Evolutionary conservation across 2,888 invertebrate species (phyloP), one percentile per base, ranked within the genome.

Genomic region (Ectemnius cavifrons): DNA sequence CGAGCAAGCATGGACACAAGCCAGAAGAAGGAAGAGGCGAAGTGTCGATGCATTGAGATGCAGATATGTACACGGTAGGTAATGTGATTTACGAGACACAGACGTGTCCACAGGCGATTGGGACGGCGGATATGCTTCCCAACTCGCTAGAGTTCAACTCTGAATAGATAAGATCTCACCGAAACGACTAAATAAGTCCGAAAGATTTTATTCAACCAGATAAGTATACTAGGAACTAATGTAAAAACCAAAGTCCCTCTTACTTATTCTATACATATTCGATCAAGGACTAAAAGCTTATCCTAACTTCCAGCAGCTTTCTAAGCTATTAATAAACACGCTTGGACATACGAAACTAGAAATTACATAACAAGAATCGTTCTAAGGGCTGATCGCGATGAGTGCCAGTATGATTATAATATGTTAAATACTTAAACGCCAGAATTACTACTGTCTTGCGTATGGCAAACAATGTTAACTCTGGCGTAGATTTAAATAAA

Each of bases 21-120:
- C 37, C 37, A 37, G 37, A 37, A 8, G 37, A 47, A 63, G 73
- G 63, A 72, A 23, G 46, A 58, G 23, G 60, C 46, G 16, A 57
- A 61, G 52, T 77, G 72, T 52, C 56, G 75, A 72, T 73, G 79
- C 83, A 85, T 86, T 86, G 79, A 86, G 78, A 86, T 86, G 86
- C 83, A 86, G 86, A 86, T 86, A 23, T 23, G 3, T 23, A 81
- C 75, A 62, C 72, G 73, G 49, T 64, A 66, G 77, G 70, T 59
- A 71, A 66, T 60, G 84, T 86, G 86, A 86, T 86, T 86, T 86
- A 86, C 81, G 86, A 86, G 79, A 74, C 77, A 75, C 78, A 73
- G 68, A 78, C 78, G 79, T 75, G 81, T 79, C 79, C 78, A 77
- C 81, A 67, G 64, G 79, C 71, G 71, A 81, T 71, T 65, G 64